A percentile compares a stretch with the other conserved stretches of the same genome.
phyloP scores from a whole-genome alignment of 2,797 vertebrate genomes.

The Coccyzus lansbergi region DNA sequence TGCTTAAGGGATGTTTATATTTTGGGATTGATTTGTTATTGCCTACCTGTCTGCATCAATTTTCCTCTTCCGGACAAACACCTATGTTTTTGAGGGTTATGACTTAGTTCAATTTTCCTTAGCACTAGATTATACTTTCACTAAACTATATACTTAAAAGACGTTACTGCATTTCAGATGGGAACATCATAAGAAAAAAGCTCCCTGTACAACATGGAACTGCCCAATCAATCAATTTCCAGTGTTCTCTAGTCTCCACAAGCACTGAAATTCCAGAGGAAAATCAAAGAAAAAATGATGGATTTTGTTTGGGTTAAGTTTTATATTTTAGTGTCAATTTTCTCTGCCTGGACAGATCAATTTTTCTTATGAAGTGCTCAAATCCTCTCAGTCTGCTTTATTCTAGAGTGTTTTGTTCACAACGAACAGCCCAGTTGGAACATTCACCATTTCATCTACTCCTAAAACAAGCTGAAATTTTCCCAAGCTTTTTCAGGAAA shows the following conservation, averaged over 20 bases:
- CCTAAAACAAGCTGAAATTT: neutral
- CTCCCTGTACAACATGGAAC: neutral
- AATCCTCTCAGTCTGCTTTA: neutral
- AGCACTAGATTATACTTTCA: neutral
- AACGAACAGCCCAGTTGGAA: neutral
- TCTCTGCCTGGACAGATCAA: neutral
- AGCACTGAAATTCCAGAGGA: conserved; percentile 1
- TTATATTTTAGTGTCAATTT: conserved; percentile 40
- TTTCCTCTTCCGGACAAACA: neutral
- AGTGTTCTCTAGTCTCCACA: neutral
- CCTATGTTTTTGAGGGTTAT: neutral
- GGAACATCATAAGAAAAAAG: neutral
- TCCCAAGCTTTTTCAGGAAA: neutral
- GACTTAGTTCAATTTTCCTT: neutral
- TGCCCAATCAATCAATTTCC: neutral
- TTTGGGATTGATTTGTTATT: neutral
- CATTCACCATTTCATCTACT: neutral
- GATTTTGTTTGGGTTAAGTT: conserved; percentile 37
- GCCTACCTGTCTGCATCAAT: neutral
- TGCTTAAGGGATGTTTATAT: neutral
- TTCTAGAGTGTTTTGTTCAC: neutral
- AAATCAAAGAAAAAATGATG: conserved; percentile 5
- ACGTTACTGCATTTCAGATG: neutral
- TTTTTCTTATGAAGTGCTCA: conserved; percentile 16
- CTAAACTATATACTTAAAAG: neutral